These are phyloP conservation scores for Diloba caeruleocephala DNA, from an alignment of 2,888 invertebrate species.

Conservation along the genomic window DNA sequence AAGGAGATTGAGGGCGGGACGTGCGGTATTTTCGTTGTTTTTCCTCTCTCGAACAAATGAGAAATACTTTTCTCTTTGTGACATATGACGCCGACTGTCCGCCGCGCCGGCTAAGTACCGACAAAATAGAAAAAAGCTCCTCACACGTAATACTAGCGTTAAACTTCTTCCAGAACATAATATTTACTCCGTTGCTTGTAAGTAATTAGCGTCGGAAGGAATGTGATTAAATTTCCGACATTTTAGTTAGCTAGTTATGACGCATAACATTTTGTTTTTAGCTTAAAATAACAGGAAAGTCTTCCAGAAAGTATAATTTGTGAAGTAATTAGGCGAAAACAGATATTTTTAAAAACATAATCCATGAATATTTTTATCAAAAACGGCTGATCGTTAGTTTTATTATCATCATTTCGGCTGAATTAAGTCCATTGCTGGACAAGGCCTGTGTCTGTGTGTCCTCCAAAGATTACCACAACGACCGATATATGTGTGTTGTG, in stretches of 20 bases:
- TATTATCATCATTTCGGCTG: too few species aligned
- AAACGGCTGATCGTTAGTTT: too few species aligned
- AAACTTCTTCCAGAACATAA: conserved; percentile 50
- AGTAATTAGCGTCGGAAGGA: conserved; percentile 32
- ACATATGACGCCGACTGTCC: conserved; percentile 76
- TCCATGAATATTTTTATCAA: too few species aligned
- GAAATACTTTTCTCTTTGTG: conserved; percentile 84
- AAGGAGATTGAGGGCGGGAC: conserved; percentile 79
- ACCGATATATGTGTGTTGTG: too few species aligned
- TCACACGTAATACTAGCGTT: conserved; percentile 49
- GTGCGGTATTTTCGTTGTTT: conserved; percentile 77
- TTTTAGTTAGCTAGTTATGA: conserved; percentile 27
- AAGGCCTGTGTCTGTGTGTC: too few species aligned
- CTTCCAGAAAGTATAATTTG: too few species aligned
- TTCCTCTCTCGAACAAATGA: conserved; percentile 76
- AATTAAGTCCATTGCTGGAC: too few species aligned
- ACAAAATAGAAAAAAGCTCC: conserved; percentile 58
- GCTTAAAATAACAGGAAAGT: too few species aligned
- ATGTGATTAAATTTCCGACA: conserved; percentile 54
- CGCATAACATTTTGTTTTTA: too few species aligned
- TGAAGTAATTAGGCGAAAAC: too few species aligned
- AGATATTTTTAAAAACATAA: too few species aligned
- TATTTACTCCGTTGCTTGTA: conserved; percentile 36
- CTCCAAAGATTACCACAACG: too few species aligned
- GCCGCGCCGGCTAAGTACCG: conserved; percentile 64